Percentiles rank a stretch among this genome's conserved stretches.
These are phyloP conservation scores for Spinus pinus DNA, from an alignment of 2,797 vertebrate species.

Conservation along the genomic window DNA sequence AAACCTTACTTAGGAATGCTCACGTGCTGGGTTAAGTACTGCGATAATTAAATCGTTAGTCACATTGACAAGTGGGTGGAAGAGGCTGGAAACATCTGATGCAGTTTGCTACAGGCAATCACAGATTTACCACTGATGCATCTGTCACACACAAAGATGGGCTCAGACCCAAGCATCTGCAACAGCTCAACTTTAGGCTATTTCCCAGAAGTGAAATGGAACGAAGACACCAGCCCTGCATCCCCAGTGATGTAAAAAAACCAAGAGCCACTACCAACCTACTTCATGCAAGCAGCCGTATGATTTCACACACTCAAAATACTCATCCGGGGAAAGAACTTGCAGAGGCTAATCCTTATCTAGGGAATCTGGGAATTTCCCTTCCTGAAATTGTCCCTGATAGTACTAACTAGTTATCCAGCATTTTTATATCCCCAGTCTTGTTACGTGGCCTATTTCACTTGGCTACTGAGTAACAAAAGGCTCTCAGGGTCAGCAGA, in stretches of 20 bases:
- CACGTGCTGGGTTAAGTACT: not conserved
- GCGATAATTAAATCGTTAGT: slow-evolving; percentile 45
- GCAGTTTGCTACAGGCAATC: slow-evolving; percentile 37
- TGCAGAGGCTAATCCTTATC: not conserved
- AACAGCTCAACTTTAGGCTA: slow-evolving; percentile 20
- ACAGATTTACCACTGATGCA: not conserved
- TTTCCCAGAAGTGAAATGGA: slow-evolving; percentile 16
- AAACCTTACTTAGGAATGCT: not conserved
- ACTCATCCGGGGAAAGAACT: not conserved
- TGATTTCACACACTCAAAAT: not conserved
- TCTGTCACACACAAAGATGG: slow-evolving; percentile 28
- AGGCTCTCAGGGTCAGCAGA: not conserved
- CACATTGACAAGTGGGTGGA: slow-evolving; percentile 44
- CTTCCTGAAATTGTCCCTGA: not conserved
- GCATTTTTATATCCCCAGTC: not conserved
- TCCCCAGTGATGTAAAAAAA: not conserved
- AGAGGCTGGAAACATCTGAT: slow-evolving; percentile 14
- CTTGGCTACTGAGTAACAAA: not conserved
- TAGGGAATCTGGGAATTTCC: slow-evolving; percentile 19
- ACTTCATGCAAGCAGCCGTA: not conserved
- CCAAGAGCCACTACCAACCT: not conserved
- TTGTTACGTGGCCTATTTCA: not conserved
- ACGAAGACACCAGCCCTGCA: not conserved
- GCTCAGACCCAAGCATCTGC: slow-evolving; percentile 11
- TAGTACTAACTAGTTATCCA: not conserved